Evolutionary conservation across 53 echinoderm and acorn worm species (phyloP).

Genomic region (Pentamera pediparva): DNA sequence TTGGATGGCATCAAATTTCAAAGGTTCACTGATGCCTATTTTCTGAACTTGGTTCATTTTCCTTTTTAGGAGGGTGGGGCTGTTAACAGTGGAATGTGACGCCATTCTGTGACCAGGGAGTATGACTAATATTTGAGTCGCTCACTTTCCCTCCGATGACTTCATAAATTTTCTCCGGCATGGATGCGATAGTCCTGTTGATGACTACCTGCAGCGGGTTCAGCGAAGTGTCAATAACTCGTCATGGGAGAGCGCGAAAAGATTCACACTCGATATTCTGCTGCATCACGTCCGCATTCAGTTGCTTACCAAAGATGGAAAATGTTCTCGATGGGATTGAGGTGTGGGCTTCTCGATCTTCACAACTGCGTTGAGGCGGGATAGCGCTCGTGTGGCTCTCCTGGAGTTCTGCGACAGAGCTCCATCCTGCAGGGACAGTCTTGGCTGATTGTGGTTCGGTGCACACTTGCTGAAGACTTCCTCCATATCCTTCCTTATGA

Average conservation of each 20-base stretch:
- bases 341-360: constrained; percentile 10
- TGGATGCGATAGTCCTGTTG: not conserved
- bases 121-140: constrained; percentile 2
- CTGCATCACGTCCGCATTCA: too few relatives aligned
- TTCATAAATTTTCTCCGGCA: not conserved
- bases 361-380: not conserved
- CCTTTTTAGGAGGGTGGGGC: too few relatives aligned
- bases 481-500: not conserved
- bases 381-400: not conserved
- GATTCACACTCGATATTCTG: too few relatives aligned
- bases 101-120: too few relatives aligned
- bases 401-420: constrained; percentile 5
- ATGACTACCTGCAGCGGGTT: not conserved
- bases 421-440: constrained; percentile 14
- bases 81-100: too few relatives aligned
- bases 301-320: not conserved
- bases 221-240: not conserved
- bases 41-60: too few relatives aligned
- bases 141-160: not conserved
- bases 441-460: not conserved
- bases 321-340: constrained; percentile 22
- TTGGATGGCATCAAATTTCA: too few relatives aligned
- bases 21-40: too few relatives aligned
- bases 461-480: not conserved
- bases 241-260: too few relatives aligned